Percentiles rank a stretch among this genome's conserved stretches.
These are phyloP conservation scores for Taeniopygia guttata DNA, from an alignment of 2,797 vertebrate genomes.

Conservation along the genomic window DNA sequence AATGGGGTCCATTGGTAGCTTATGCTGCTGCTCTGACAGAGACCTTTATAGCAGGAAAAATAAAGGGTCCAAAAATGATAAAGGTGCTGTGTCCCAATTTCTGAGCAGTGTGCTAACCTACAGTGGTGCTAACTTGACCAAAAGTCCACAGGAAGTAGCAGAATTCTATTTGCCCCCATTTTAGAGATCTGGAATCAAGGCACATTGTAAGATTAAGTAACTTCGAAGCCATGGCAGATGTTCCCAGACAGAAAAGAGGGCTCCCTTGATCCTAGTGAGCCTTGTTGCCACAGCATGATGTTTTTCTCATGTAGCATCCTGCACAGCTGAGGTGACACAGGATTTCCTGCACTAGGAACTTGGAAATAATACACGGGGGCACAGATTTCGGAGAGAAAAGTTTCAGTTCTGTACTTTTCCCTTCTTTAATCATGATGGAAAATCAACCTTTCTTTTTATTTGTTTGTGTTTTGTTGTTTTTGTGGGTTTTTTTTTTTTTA, in stretches of 20 bases:
- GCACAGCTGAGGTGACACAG: background rate
- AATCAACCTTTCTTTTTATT: accelerated
- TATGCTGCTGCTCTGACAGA: background rate
- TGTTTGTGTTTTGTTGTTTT: background rate
- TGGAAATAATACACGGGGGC: background rate
- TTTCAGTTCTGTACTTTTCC: background rate
- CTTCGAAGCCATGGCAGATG: background rate
- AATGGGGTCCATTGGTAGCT: background rate
- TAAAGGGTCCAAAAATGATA: background rate
- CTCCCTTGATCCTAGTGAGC: background rate
- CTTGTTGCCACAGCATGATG: background rate
- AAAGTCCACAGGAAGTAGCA: background rate
- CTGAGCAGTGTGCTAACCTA: background rate
- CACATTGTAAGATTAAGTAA: background rate
- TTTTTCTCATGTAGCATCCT: background rate
- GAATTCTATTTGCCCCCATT: background rate
- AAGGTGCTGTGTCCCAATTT: background rate
- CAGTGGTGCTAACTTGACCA: background rate
- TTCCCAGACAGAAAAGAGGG: background rate
- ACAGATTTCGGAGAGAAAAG: background rate
- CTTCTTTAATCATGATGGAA: background rate
- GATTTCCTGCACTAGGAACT: background rate
- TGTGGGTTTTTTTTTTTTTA: background rate
- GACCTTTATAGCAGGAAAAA: background rate
- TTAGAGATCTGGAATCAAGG: background rate